These are phyloP conservation scores for Thaleichthys pacificus DNA, from an alignment of 2,797 vertebrate genomes.

Conservation along the genomic window DNA sequence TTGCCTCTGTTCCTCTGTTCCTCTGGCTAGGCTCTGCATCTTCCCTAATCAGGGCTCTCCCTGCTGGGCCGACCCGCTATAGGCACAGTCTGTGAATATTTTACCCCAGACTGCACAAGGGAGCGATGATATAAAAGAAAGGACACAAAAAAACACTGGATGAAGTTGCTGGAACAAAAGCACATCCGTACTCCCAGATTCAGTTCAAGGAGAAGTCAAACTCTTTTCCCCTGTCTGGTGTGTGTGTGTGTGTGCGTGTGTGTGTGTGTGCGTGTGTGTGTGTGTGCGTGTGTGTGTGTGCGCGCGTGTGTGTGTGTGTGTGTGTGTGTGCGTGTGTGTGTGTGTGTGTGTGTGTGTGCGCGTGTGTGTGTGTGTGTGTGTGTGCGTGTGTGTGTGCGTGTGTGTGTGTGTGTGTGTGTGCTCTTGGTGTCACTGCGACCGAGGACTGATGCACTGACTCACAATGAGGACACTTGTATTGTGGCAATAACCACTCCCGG, in stretches of 20 bases:
- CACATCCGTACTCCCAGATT: conserved; percentile 23
- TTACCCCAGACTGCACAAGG: conserved; percentile 33
- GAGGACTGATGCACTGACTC: conserved; percentile 30
- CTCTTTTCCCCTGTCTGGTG: conserved; percentile 31
- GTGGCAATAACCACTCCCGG: conserved; percentile 6
- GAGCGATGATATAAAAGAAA: conserved; percentile 20
- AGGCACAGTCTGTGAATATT: conserved; percentile 4
- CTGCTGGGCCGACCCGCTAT: not conserved
- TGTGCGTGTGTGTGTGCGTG: not conserved
- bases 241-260: too few relatives aligned
- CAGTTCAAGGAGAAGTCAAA: conserved; percentile 26
- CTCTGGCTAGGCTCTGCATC: conserved; percentile 8
- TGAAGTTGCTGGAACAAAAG: conserved; percentile 23
- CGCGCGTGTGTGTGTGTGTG: too few relatives aligned
- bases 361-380: not conserved
- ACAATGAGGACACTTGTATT: not conserved
- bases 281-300: too few relatives aligned
- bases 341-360: too few relatives aligned
- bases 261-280: too few relatives aligned
- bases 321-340: too few relatives aligned
- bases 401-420: too few relatives aligned
- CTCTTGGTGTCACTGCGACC: conserved; percentile 17
- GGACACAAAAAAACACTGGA: conserved; percentile 39
- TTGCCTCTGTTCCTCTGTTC: too few relatives aligned
- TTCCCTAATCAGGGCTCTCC: not conserved